phyloP scores from a whole-genome alignment of 2,113 vertebrate genomes.

The Pelusios castaneus region DNA sequence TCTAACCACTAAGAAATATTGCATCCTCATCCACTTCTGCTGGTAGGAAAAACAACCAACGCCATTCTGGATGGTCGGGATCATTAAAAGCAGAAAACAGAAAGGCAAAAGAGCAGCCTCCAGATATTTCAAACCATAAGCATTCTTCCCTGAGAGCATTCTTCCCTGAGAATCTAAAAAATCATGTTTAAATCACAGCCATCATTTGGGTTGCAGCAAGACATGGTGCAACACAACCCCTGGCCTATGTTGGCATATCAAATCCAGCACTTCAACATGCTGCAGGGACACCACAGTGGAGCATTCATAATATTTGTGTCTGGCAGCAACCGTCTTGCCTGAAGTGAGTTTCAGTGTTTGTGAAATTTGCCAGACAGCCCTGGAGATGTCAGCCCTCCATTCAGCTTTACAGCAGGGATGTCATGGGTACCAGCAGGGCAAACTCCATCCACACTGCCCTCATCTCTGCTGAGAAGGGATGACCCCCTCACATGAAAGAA shows the following conservation, averaged over 20 bases:
- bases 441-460: fast-evolving
- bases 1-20: not conserved
- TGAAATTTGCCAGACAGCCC: not conserved
- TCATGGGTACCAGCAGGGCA: not conserved
- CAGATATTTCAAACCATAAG: not conserved
- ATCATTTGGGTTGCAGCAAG: not conserved
- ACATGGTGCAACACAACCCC: not conserved
- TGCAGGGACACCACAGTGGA: not conserved
- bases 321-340: not conserved
- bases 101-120: not conserved
- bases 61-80: not conserved
- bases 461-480: fast-evolving
- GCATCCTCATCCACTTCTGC: not conserved
- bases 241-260: not conserved
- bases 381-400: not conserved
- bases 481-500: not conserved
- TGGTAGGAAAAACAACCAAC: not conserved
- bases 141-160: not conserved
- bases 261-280: not conserved
- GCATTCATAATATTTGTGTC: not conserved
- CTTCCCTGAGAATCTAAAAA: not conserved
- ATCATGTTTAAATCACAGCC: not conserved
- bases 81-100: not conserved
- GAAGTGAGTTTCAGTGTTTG: not conserved
- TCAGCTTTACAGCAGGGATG: not conserved